Base-by-base conservation (phyloP, 2,888 invertebrate species). In the Polia nebulosa region DNA sequence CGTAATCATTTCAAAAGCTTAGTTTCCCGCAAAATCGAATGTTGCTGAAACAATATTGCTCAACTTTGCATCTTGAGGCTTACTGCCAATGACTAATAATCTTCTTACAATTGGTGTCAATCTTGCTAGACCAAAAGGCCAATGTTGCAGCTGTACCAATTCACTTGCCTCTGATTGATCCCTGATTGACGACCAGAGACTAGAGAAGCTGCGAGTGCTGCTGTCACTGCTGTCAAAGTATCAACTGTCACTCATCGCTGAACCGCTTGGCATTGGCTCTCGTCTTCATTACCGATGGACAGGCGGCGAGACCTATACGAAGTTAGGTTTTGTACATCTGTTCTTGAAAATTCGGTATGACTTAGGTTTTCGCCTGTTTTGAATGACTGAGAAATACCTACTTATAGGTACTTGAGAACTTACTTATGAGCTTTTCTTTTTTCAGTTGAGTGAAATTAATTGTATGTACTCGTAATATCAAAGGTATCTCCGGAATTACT, bases 171-270 rank as follows among this genome's bases (percentile, higher is more conserved):
- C 32, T 73, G 72, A 73, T 22, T 74, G 74, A 74, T 57, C 13
- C 20, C 6, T 73, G 75, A 73, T 67, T 74, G 73, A 74, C 56
- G 32, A 59, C n/a, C 27, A 45, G 27, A 25, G 17, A 20, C n/a
- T n/a, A 44, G 52, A 63, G 56, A 45, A 27, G 22, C 34, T 39
- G 36, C 20, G 53, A 72, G 27, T 55, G 66, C 27, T n/a, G 22
- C 56, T 61, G 67, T 63, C 68, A 53, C 11, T 51, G 0, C 51
- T 51, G 51, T 51, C 51, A 29, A n/a, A 29, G 11, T 51, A 60
- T 63, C 61, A 49, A 39, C 53, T 58, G 61, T 73, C 74, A 45
- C 15, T 56, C 63, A 34, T 13, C n/a, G 1, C 34, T 22, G 20
- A 29, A 60, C 20, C 34, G 57, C 44, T 74, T 45, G 59, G 51